Evolutionary conservation across 2,888 invertebrate species (phyloP).

Genomic region (Homarus gammarus): DNA sequence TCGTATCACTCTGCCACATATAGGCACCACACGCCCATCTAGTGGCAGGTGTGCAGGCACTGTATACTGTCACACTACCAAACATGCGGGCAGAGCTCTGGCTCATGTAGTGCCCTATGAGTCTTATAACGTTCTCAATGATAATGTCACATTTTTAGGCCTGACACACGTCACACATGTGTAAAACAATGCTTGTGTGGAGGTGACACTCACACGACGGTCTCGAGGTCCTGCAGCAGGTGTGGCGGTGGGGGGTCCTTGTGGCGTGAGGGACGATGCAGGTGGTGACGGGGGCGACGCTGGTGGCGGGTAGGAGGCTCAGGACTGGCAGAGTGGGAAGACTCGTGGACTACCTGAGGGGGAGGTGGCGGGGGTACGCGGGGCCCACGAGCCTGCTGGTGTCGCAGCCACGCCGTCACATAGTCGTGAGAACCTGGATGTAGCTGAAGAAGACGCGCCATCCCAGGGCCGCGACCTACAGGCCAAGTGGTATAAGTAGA

Average conservation of each 20-base stretch:
- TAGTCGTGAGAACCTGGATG: conserved; percentile 73
- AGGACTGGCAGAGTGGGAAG: conserved; percentile 53
- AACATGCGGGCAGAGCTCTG: not conserved
- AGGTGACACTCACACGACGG: conserved; percentile 53
- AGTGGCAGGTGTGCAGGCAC: not conserved
- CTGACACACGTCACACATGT: not conserved
- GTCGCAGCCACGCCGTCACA: conserved; percentile 73
- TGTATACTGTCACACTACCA: not conserved
- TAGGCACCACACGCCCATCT: not conserved
- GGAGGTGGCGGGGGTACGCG: conserved; percentile 40
- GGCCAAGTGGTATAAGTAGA: conserved; percentile 75
- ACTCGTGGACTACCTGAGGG: conserved; percentile 46
- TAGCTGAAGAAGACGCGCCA: conserved; percentile 71
- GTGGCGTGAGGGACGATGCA: conserved; percentile 55
- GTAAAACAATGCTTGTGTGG: not conserved
- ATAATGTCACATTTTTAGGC: not conserved
- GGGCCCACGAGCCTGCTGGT: conserved; percentile 64
- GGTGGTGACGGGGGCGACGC: conserved; percentile 56
- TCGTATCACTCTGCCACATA: not conserved
- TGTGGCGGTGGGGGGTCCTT: conserved; percentile 62
- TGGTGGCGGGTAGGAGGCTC: conserved; percentile 32
- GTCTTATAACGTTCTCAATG: not conserved
- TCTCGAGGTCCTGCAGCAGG: conserved; percentile 71
- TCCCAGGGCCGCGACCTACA: conserved; percentile 61
- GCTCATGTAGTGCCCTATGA: not conserved